Evolutionary conservation across 2,888 invertebrate species (phyloP).

Genomic region (Cenopis cana): DNA sequence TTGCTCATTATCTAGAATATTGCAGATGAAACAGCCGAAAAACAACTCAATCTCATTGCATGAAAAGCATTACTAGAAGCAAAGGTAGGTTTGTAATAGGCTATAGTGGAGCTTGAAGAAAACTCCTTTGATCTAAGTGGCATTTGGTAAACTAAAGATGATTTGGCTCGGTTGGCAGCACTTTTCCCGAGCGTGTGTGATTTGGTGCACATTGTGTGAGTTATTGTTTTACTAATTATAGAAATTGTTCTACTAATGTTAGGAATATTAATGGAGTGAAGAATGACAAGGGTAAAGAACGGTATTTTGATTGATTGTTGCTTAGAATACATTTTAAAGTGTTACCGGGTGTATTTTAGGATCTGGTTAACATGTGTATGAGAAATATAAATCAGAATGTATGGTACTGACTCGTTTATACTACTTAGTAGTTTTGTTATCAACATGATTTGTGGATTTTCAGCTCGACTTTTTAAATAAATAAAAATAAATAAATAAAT

Average conservation of each 20-base stretch:
- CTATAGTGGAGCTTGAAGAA: conserved; percentile 74
- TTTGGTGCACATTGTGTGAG: conserved; percentile 61
- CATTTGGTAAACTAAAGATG: conserved; percentile 78
- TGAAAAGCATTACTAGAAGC: conserved; percentile 50
- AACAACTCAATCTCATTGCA: conserved; percentile 50
- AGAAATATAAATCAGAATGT: conserved; percentile 15
- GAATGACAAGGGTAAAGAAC: conserved; percentile 64
- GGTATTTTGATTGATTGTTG: conserved; percentile 44
- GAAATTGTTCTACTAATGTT: conserved; percentile 58
- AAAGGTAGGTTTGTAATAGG: conserved; percentile 60
- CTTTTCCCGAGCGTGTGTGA: conserved; percentile 62
- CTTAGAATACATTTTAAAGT: conserved; percentile 31
- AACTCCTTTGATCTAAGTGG: conserved; percentile 78
- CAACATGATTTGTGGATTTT: conserved; percentile 7
- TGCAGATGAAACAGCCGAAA: conserved; percentile 43
- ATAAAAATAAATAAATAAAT: no score
- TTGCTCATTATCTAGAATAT: neutral
- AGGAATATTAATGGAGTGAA: conserved; percentile 66
- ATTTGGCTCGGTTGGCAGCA: conserved; percentile 70
- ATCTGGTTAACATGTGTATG: conserved; percentile 8
- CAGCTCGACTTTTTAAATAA: neutral
- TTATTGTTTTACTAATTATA: conserved; percentile 72
- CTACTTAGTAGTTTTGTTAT: neutral
- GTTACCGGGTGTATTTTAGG: conserved; percentile 18
- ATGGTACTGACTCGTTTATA: no score